Percentiles rank a stretch among this genome's conserved stretches.
phyloP scores from a whole-genome alignment of 2,113 vertebrate species.

The Candoia aspera region DNA sequence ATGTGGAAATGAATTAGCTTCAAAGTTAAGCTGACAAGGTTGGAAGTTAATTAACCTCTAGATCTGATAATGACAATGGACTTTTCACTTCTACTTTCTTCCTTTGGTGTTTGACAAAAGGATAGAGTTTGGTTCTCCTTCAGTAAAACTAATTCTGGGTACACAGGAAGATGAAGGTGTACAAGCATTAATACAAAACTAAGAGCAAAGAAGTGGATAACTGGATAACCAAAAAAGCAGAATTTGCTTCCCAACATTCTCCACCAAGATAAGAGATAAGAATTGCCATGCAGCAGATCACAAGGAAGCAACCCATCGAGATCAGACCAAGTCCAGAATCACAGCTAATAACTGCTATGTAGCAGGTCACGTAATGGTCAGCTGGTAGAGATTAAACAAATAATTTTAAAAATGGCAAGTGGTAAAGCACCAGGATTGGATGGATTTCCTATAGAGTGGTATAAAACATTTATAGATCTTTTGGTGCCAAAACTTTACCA shows the following conservation, averaged over 20 bases:
- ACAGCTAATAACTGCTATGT: not conserved
- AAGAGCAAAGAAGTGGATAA: not conserved
- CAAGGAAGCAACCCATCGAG: not conserved
- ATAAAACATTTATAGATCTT: too few species aligned
- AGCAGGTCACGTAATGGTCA: not conserved
- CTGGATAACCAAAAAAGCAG: not conserved
- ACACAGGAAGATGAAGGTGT: not conserved
- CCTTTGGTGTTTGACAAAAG: not conserved
- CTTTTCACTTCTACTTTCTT: not conserved
- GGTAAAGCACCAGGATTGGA: too few species aligned
- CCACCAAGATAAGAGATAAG: not conserved
- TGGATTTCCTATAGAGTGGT: too few species aligned
- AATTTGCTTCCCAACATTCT: not conserved
- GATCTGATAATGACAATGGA: not conserved
- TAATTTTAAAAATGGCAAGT: too few species aligned
- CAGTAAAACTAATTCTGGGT: not conserved
- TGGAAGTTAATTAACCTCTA: constrained; percentile 2
- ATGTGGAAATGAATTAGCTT: not conserved
- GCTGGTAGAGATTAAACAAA: too few species aligned
- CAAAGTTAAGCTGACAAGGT: constrained; percentile 7
- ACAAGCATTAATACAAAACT: not conserved
- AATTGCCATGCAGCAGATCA: not conserved
- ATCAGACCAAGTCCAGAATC: not conserved
- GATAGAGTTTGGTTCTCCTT: not conserved
- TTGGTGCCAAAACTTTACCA: too few species aligned